Base-by-base conservation (phyloP, 2,888 invertebrate genomes). In the Phaedon cochleariae region DNA sequence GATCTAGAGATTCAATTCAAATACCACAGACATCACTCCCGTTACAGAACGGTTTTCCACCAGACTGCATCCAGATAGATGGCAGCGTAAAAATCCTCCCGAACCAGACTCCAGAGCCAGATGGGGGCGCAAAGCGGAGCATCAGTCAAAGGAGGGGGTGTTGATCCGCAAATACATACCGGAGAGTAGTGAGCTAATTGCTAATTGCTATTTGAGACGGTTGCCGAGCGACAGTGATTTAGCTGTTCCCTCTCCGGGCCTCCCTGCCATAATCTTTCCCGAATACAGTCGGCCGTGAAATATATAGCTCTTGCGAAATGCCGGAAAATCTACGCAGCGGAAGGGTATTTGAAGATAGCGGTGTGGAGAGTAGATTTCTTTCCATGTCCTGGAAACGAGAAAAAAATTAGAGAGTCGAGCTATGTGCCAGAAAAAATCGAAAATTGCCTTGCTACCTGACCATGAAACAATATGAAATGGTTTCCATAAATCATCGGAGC, bases 141-240 rank as follows among this genome's bases (percentile, higher is more conserved):
- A 62, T 68, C 65, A 62, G 62, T 65, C 62, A 59, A 65, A 68
- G 65, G 57, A 62, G 67, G 72, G 76, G 76, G 77, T 72, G 76
- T 73, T 73, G 77, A 76, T 79, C 75, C 77, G 74, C 76, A 77
- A 78, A 78, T 78, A 69, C 68, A 69, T 69, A 70, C 68, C 34
- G 68, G 64, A 76, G 73, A 77, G 76, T 81, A 80, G 80, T 78
- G 80, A 76, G 73, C 76, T 81, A 80, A 82, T 82, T 81, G 80
- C 80, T 82, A 81, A 82, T 82, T 81, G 78, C 78, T 70, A 79
- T 80, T 78, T 80, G 79, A 80, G 76, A 74, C 75, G 75, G 80
- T 79, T 79, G 80, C 80, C 78, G 74, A 72, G 79, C 75, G 78
- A 80, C 80, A 77, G 74, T 76, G 80, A 80, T 79, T 79, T 79